Conservation (phyloP, 35 echinoderm and acorn worm species). For the Patiria miniata region DNA sequence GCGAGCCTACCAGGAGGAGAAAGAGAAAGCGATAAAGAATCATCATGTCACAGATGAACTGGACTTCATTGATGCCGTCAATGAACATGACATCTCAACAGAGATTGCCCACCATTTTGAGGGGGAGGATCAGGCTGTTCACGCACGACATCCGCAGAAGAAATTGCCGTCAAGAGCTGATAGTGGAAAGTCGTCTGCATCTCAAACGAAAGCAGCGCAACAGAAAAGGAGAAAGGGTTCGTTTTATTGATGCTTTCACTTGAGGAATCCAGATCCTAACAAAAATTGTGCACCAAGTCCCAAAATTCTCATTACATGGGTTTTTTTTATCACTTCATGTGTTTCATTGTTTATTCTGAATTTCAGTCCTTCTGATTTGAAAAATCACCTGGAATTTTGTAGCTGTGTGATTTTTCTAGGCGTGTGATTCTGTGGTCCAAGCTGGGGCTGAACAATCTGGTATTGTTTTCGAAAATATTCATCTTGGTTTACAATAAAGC, state of each 20-base stretch:
- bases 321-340: no score
- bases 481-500: no score
- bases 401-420: no score
- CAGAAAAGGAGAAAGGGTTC: background rate
- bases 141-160: background rate
- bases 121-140: background rate
- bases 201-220: background rate
- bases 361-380: no score
- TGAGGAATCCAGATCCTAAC: background rate
- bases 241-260: background rate
- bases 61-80: constrained; percentile 23
- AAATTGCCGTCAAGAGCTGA: background rate
- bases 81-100: constrained; percentile 36
- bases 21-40: background rate
- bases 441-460: no score
- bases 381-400: no score
- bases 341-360: no score
- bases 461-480: no score
- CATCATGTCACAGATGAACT: constrained; percentile 22
- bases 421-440: no score
- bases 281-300: no score
- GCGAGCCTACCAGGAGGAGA: background rate
- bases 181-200: background rate
- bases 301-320: no score
- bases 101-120: constrained; percentile 44